A percentile compares a stretch with the other conserved stretches of the same genome.
These are phyloP conservation scores for Barypeithes pellucidus DNA, from an alignment of 2,888 invertebrate species.

Conservation along the genomic window DNA sequence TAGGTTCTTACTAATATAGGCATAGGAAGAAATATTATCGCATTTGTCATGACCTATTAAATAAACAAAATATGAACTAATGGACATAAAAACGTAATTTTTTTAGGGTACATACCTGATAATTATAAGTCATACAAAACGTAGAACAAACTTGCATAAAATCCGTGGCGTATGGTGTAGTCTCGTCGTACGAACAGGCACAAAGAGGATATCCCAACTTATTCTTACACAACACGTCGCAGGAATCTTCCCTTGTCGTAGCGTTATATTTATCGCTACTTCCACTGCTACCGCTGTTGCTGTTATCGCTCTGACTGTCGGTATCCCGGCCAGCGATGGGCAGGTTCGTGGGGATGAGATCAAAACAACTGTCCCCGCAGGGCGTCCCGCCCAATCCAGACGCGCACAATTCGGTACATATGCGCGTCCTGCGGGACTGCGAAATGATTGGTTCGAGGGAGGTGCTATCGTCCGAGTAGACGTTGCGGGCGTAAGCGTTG, in stretches of 20 bases:
- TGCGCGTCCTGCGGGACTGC: slow-evolving; percentile 65
- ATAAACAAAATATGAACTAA: no score
- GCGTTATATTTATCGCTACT: slow-evolving; percentile 55
- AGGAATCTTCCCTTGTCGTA: slow-evolving; percentile 73
- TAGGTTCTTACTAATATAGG: no score
- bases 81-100: no score
- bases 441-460: slow-evolving; percentile 66
- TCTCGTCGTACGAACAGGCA: slow-evolving; percentile 66
- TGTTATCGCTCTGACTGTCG: slow-evolving; percentile 29
- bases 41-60: no score
- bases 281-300: slow-evolving; percentile 5
- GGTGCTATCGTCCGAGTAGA: slow-evolving; percentile 52
- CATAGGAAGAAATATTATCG: no score
- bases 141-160: slow-evolving; percentile 73
- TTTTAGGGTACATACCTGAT: slow-evolving; percentile 55
- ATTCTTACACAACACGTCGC: slow-evolving; percentile 76
- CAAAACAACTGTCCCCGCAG: slow-evolving; percentile 73
- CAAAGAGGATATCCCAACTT: slow-evolving; percentile 77
- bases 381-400: slow-evolving; percentile 73
- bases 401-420: slow-evolving; percentile 69
- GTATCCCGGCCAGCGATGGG: slow-evolving; percentile 56
- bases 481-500: slow-evolving; percentile 42
- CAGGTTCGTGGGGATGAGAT: slow-evolving; percentile 72
- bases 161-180: slow-evolving; percentile 63
- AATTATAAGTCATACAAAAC: slow-evolving; percentile 70